Evolutionary conservation across 2,113 vertebrate species (phyloP), one percentile per base, ranked within the genome.

Genomic region (Centropus bengalensis): DNA sequence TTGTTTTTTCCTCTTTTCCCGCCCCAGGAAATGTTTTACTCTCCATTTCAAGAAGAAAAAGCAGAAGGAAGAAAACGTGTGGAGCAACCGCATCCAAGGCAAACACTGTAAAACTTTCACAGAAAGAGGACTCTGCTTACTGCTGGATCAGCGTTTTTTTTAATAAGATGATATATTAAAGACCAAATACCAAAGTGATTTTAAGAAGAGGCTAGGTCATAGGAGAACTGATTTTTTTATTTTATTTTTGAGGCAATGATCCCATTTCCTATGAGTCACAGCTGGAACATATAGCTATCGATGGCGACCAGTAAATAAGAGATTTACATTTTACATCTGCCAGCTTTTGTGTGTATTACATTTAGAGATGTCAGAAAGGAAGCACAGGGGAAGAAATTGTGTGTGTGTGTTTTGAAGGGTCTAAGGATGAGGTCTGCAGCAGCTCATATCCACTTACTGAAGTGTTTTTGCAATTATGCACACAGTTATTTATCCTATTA

Each of bases 401-500:
- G 67, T 23, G 27, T 73, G 45, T 60, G 55, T 88, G 16, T 64
- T 95, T 91, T 78, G 82, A 94, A 94, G 95, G 80, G 49, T 91
- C 79, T 95, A 38, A 91, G 94, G 92, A 78, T 64, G 83, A 80
- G 32, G 45, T 59, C 60, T 23, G 38, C 24, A 55, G 86, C 23
- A 95, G 77, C 55, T 81, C 33, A 36, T 15, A 49, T 82, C 55
- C 58, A 59, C 38, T 93, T 95, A 91, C 82, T 93, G 74, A 94
- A 89, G 81, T 91, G 81, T 95, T 96, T 95, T 85, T 4, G 14
- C 71, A 94, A 80, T 96, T 97, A 91, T 40, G 58, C 56, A 89
- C 77, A 76, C 28, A 78, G 84, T 96, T 96, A 93, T 97, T 96
- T 89, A 86, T 83, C 89, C 70, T 91, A 19, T 95, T 96, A 87